These are phyloP conservation scores for Thymelicus lineola DNA, from an alignment of 2,888 invertebrate genomes.

Conservation along the genomic window DNA sequence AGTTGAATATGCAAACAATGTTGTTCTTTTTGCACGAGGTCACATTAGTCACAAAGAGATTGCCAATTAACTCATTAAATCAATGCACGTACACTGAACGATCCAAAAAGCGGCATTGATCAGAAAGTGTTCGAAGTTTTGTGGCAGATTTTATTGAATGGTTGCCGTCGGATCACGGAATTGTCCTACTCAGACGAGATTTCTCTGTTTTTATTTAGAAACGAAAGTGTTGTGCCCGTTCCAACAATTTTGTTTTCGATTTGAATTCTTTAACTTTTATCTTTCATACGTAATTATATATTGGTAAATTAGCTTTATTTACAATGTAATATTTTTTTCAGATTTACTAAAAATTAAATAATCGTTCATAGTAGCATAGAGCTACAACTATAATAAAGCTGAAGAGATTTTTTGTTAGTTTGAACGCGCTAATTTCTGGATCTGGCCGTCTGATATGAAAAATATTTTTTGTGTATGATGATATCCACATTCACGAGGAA, in stretches of 20 bases:
- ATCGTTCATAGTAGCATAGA: too few species aligned
- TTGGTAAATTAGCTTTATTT: not conserved
- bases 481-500: too few species aligned
- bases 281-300: not conserved
- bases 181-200: conserved; percentile 57
- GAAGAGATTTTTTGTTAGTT: too few species aligned
- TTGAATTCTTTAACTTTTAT: conserved; percentile 21
- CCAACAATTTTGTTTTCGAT: conserved; percentile 39
- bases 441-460: too few species aligned
- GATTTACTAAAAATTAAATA: too few species aligned
- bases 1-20: not conserved
- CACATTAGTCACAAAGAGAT: conserved; percentile 14
- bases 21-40: conserved; percentile 13
- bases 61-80: conserved; percentile 44
- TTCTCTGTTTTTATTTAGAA: conserved; percentile 58
- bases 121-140: conserved; percentile 39
- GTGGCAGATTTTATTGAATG: conserved; percentile 57
- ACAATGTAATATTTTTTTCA: too few species aligned
- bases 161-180: conserved; percentile 57
- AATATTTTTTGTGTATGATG: too few species aligned
- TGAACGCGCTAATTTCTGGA: too few species aligned
- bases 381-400: too few species aligned
- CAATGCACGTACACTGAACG: conserved; percentile 66
- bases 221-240: conserved; percentile 49
- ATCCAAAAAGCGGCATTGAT: conserved; percentile 55